Base-by-base conservation (phyloP, 2,888 invertebrate genomes). In the Keiferia lycopersicella region DNA sequence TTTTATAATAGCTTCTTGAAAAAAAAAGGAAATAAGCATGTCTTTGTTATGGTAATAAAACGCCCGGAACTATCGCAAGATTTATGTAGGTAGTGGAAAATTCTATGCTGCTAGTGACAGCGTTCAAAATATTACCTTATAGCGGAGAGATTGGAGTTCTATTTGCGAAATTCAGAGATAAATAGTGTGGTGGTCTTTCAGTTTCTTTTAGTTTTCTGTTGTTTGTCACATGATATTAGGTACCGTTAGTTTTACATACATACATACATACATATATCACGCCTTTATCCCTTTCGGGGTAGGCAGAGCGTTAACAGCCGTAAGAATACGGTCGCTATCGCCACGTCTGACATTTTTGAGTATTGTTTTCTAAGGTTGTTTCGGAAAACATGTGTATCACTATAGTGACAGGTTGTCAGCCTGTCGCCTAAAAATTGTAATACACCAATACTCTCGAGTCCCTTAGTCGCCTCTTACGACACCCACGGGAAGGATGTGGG, bases 41-140 rank as follows among this genome's bases (percentile, higher is more conserved):
- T 16, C 45, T 45, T 45, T 45, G 45, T 45, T 45, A 45, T 45
- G 45, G 45, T 16, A 45, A 45, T 45, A 45, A 45, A 45, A 45
- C n/a, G 45, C 16, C 45, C 45, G 45, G 45, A 45, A 45, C 45
- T 45, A 45, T 45, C 20, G 11, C 22, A 22, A 14, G 20, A 53
- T 22, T 53, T 53, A 22, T 22, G 20, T 53, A 26, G 51, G 14
- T 53, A 53, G 20, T 22, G 51, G 51, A 53, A 53, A 26, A 22
- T 26, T 26, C 22, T 22, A 26, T 53, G 11, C 51, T 53, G 51
- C 14, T 11, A 22, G 51, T 53, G 22, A 53, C 51, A 53, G 26
- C 26, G 22, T 53, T 53, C 51, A 53, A 53, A 53, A 53, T 53
- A 53, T 53, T 26, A 22, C 51, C 22, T 22, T 53, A 22, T 0